Base-by-base conservation (phyloP, 2,797 vertebrate genomes). In the Crocidura indochinensis region DNA sequence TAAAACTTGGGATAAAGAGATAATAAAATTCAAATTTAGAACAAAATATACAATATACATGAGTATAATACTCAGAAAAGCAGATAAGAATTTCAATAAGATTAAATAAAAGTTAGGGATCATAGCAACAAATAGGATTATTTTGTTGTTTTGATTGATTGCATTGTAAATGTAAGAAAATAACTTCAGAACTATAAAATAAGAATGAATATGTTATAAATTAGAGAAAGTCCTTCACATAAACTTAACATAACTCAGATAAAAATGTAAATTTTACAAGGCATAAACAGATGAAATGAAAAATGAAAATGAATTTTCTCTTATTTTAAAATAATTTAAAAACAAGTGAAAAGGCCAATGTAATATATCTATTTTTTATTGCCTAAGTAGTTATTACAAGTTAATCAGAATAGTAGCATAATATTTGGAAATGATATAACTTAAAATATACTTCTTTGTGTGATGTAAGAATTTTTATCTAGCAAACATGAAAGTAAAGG, bases 301-400 rank as follows among this genome's bases (percentile, higher is more conserved):
- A 83, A 74, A 9, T 0, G n/a, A 69, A 67, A 10, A 17, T 29
- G 60, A 67, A 71, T 44, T 67, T 67, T 56, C n/a, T 62, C 27
- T 60, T 19, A 71, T 29, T 67, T 90, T 74, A 11, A 53, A 84
- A 85, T 6, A 44, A 49, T 6, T 72, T 85, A 31, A 82, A 77
- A 24, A 47, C 22, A 10, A 29, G 51, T 27, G 38, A 67, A 56
- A 67, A 60, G 44, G 10, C 1, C 69, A 65, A 53, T n/a, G 27
- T 27, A 64, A 24, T 68, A 29, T 69, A 22, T 20, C 64, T 12
- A 24, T 12, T 14, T 31, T 6, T 2, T 6, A 51, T 68, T 79
- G n/a, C n/a, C 27, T 74, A 78, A 46, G 77, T 24, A 27, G 26
- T 27, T 56, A 47, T n/a, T 69, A 12, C 14, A 47, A 81, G 10